Percentiles rank a stretch among this genome's conserved stretches.
Conservation (phyloP, 1,140 invertebrate genomes). For the Pseudomyrmex pallidus region DNA sequence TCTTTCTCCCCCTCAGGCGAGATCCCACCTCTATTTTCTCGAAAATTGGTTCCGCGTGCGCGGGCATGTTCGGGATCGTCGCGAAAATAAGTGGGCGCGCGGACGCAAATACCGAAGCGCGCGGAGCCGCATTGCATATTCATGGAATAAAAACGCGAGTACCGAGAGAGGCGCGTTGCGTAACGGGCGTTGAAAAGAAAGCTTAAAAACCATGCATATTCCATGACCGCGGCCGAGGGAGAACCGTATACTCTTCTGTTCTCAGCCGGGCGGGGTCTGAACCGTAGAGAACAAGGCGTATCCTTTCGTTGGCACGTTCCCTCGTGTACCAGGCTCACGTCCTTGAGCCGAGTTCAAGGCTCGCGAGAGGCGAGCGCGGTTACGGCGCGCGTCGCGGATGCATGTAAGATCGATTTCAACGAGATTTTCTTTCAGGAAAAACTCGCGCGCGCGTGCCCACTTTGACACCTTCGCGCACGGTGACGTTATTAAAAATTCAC, state of each 20-base stretch:
- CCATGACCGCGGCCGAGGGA: not conserved
- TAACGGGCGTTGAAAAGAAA: conserved; percentile 43
- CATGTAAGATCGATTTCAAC: not conserved
- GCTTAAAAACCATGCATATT: conserved; percentile 40
- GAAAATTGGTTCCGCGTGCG: conserved; percentile 41
- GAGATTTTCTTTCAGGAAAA: conserved; percentile 1
- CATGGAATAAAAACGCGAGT: conserved; percentile 51
- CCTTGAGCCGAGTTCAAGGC: conserved; percentile 46
- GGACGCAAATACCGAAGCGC: conserved; percentile 41
- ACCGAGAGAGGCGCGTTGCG: conserved; percentile 19
- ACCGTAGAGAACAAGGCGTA: not conserved
- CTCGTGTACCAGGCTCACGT: not conserved
- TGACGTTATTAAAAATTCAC: conserved; percentile 21
- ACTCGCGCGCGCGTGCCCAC: not conserved
- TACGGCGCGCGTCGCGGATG: no score
- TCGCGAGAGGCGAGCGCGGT: not conserved
- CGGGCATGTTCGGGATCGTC: conserved; percentile 33
- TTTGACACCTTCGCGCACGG: not conserved
- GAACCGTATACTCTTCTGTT: no score
- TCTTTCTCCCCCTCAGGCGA: not conserved
- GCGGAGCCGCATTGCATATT: conserved; percentile 48
- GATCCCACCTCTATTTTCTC: conserved; percentile 25
- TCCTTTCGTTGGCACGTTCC: conserved; percentile 2
- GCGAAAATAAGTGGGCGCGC: conserved; percentile 46
- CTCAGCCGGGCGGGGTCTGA: not conserved